Base-by-base conservation (phyloP, 2,888 invertebrate species). In the Pedicia rivosa region DNA sequence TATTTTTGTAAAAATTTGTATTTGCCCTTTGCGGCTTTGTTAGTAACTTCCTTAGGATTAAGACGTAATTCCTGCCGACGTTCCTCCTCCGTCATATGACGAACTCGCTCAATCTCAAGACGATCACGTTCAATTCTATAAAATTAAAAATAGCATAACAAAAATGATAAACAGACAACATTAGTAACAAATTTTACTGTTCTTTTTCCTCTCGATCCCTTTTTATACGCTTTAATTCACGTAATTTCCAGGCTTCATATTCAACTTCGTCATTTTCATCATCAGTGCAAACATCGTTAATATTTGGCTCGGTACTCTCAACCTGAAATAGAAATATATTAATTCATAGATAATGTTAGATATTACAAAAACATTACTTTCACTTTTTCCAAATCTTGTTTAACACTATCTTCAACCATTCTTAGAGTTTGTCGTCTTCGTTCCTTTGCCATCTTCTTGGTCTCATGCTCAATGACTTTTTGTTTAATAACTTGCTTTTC, bases 1-100 rank as follows among this genome's bases (percentile, higher is more conserved):
- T 98, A 99, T 57, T 99, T 99, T 65, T 99, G 98, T 48, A 99
- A 65, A 65, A 97, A 99, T 63, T 97, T 97, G 69, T 98, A 98
- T 66, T 98, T 98, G 42, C 98, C 95, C 63, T 95, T 95, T 36
- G 78, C 72, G 0, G 88, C 79, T 58, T 95, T 92, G 64, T 99
- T 99, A 5, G 91, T 90, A 41, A 97, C 70, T 10, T 72, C 55
- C 62, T 92, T 94, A 0, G 97, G 97, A 66, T 97, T 95, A 38
- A 82, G 63, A 36, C 91, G 74, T 39, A 81, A 65, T 54, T 95
- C 95, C 39, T 82, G 74, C 12, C 91, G 69, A 6, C 98, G 70
- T 54, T 99, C 95, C 55, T 98, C 98, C 51, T 99, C 98, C 0
- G 91, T 88, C 78, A 99, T 78, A 50, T 76, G 84, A 39, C 92